Base-by-base conservation (phyloP, 2,888 invertebrate species). In the Drosophila meridiana region DNA sequence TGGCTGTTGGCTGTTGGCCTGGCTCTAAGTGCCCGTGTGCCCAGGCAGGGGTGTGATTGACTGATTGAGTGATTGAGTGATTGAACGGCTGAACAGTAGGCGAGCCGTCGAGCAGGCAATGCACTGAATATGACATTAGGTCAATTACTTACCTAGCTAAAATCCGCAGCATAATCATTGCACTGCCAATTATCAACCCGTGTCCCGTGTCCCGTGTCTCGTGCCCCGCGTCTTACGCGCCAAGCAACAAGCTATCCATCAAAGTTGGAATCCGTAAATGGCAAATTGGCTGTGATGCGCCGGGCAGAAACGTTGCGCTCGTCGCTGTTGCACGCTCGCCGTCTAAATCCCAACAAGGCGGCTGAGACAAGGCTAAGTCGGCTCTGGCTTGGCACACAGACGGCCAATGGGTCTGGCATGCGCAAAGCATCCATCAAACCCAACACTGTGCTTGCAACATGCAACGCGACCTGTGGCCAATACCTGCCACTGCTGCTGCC, bases 301-400 rank as follows among this genome's bases (percentile, higher is more conserved):
- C 28, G 47, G n/a, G n/a, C 52, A 62, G 9, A 62, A 64, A 47
- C 7, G 48, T 67, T 34, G 66, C 47, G 67, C 60, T 68, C 63
- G 75, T 65, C 61, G 75, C 63, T 82, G 82, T 77, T 66, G 66
- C 71, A 64, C 71, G 70, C 68, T 73, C 60, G 76, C 55, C 73
- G 69, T 73, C 69, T 69, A 63, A 73, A 79, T 63, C 69, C 73
- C 50, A 66, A 79, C 85, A 82, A 84, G 79, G 40, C 55, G 70
- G 50, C 84, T 83, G 69, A 80, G 67, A 62, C 80, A 64, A 67
- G 76, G 57, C 80, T 80, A 80, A 78, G 80, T 80, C 77, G 61
- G 52, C 63, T 14, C 53, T 53, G 56, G 45, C 52, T 63, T 26
- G 40, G 73, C 45, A 47, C 34, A 56, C 80, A 63, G 81, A 57